A percentile compares a stretch with the other conserved stretches of the same genome.
These are phyloP conservation scores for Homalodisca vitripennis DNA, from an alignment of 1,140 invertebrate species.

Conservation along the genomic window DNA sequence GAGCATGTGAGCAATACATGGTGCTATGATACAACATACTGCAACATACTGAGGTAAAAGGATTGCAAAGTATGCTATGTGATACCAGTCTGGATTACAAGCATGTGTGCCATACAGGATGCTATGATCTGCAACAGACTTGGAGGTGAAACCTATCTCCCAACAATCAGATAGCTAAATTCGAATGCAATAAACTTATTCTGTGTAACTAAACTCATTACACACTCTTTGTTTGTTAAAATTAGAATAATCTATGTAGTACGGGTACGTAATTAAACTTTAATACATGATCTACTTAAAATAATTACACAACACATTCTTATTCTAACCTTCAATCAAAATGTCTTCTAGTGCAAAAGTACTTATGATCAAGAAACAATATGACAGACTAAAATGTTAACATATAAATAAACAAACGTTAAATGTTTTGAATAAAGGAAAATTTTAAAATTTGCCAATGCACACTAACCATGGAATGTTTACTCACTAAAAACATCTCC, in stretches of 20 bases:
- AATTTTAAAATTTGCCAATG: no score
- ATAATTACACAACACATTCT: neutral
- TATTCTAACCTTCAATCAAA: no score
- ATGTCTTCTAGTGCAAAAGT: no score
- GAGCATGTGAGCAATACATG: slow-evolving; percentile 30
- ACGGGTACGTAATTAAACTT: neutral
- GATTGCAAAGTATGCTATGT: slow-evolving; percentile 40
- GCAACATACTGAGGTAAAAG: slow-evolving; percentile 37
- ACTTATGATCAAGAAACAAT: no score
- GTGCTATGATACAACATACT: neutral
- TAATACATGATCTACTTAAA: neutral
- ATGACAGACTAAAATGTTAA: no score
- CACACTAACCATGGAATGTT: no score
- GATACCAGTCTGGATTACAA: slow-evolving; percentile 39
- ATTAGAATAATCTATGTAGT: neutral
- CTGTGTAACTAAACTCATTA: neutral
- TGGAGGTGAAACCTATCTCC: no score
- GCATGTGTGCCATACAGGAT: neutral
- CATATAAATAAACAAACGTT: no score
- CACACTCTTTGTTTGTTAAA: neutral
- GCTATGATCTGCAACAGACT: slow-evolving; percentile 4
- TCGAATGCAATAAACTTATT: neutral
- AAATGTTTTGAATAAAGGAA: no score
- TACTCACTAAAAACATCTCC: no score
- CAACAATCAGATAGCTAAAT: neutral